A percentile compares a stretch with the other conserved stretches of the same genome.
Evolutionary conservation across 2,888 invertebrate genomes (phyloP).

Genomic region (Eremobia ochroleuca): DNA sequence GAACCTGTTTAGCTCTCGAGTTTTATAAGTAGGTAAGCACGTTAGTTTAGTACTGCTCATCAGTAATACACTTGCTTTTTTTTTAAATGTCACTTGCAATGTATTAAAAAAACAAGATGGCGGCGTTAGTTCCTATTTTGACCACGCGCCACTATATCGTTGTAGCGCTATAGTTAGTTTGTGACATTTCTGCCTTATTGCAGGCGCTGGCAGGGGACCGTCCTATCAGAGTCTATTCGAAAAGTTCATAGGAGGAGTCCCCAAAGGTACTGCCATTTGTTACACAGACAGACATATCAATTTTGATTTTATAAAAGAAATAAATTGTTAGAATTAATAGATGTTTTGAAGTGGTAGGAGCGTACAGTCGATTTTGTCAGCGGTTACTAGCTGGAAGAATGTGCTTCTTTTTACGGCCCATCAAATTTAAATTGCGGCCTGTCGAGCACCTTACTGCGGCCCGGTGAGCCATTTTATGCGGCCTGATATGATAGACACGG

Average conservation of each 20-base stretch:
- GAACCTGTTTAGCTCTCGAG: no score
- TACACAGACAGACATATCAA: slow-evolving; percentile 21
- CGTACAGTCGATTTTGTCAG: background rate
- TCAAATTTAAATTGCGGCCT: background rate
- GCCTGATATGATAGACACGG: background rate
- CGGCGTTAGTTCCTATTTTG: no score
- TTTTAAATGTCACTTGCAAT: background rate
- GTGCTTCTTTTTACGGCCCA: background rate
- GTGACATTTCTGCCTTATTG: slow-evolving; percentile 69
- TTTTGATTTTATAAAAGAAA: background rate
- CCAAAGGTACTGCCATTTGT: slow-evolving; percentile 76
- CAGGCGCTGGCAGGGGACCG: slow-evolving; percentile 74
- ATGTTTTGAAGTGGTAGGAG: background rate
- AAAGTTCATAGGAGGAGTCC: slow-evolving; percentile 76
- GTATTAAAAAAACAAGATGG: background rate
- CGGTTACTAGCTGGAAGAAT: slow-evolving; percentile 5
- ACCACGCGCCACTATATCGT: background rate
- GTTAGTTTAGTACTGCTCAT: no score
- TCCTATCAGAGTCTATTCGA: slow-evolving; percentile 81
- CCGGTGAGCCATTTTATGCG: background rate
- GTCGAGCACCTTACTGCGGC: background rate
- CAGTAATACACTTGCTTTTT: background rate
- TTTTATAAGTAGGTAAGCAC: no score
- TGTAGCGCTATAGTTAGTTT: slow-evolving; percentile 23
- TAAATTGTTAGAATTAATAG: background rate